phyloP scores from a whole-genome alignment of 2,888 invertebrate species.

The Apeira syringaria region DNA sequence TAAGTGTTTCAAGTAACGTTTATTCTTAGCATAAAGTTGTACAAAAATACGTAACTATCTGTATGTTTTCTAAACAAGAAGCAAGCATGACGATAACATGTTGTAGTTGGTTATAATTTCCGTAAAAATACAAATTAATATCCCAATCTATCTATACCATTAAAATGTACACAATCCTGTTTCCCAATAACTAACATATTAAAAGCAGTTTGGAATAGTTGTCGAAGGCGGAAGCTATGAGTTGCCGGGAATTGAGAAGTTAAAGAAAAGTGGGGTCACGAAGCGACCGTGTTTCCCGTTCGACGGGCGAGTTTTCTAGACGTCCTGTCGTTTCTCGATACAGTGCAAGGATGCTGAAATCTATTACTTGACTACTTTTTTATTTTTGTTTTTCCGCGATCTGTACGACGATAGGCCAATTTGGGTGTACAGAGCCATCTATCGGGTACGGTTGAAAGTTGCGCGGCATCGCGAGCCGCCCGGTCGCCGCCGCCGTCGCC shows the following conservation, averaged over 20 bases:
- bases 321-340: constrained; percentile 16
- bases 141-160: constrained; percentile 23
- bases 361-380: constrained; percentile 39
- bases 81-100: not conserved
- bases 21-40: constrained; percentile 11
- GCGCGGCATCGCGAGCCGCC: constrained; percentile 13
- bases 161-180: constrained; percentile 31
- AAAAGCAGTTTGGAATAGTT: constrained; percentile 47
- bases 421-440: constrained; percentile 70
- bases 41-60: constrained; percentile 18
- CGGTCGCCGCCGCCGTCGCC: too few species aligned
- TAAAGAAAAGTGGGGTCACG: constrained; percentile 40
- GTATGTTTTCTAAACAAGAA: constrained; percentile 3
- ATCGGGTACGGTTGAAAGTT: constrained; percentile 48
- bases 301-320: constrained; percentile 23
- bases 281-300: constrained; percentile 32
- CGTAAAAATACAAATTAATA: constrained; percentile 2
- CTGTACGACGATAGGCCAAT: constrained; percentile 65
- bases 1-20: constrained; percentile 16
- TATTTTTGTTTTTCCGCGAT: constrained; percentile 38
- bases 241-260: constrained; percentile 57
- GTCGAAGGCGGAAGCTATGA: constrained; percentile 37
- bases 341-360: constrained; percentile 28
- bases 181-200: constrained; percentile 56
- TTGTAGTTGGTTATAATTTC: constrained; percentile 2